These are phyloP conservation scores for Galago senegalensis DNA, from an alignment of 2,797 vertebrate genomes.

Conservation along the genomic window DNA sequence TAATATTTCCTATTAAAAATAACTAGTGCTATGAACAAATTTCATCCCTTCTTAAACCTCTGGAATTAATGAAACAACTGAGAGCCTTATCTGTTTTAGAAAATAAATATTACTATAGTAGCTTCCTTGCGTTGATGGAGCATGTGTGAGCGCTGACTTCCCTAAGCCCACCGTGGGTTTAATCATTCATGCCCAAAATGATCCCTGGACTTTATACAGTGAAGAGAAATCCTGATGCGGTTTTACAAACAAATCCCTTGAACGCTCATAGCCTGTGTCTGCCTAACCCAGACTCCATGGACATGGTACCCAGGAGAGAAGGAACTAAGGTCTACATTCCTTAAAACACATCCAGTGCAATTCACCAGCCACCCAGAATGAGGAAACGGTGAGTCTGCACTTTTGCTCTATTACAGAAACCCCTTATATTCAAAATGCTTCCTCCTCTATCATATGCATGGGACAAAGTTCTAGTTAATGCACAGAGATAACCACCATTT, in stretches of 20 bases:
- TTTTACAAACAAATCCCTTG: constrained; percentile 63
- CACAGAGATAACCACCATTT: constrained; percentile 49
- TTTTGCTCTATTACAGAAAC: constrained; percentile 10
- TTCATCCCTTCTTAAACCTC: constrained; percentile 62
- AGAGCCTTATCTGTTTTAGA: constrained; percentile 51
- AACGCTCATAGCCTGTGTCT: constrained; percentile 41
- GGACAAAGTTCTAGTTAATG: constrained; percentile 48
- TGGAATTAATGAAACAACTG: constrained; percentile 61
- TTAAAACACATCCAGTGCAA: constrained; percentile 17
- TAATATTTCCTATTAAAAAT: constrained; percentile 65
- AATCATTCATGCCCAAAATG: constrained; percentile 37
- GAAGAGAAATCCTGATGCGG: constrained; percentile 59
- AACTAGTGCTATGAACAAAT: constrained; percentile 61
- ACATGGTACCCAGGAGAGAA: constrained; percentile 14
- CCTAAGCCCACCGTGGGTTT: neutral
- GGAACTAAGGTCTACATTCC: constrained; percentile 1
- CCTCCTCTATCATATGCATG: constrained; percentile 57
- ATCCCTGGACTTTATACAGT: constrained; percentile 55
- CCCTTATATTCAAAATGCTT: constrained; percentile 17
- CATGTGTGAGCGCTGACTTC: constrained; percentile 8
- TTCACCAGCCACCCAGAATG: neutral
- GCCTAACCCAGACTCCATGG: constrained; percentile 49
- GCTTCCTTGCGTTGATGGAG: constrained; percentile 34
- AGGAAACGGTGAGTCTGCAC: neutral
- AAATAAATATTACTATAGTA: constrained; percentile 53